Evolutionary conservation across 2,888 invertebrate genomes (phyloP), one percentile per base, ranked within the genome.

Genomic region (Nebria brevicollis): DNA sequence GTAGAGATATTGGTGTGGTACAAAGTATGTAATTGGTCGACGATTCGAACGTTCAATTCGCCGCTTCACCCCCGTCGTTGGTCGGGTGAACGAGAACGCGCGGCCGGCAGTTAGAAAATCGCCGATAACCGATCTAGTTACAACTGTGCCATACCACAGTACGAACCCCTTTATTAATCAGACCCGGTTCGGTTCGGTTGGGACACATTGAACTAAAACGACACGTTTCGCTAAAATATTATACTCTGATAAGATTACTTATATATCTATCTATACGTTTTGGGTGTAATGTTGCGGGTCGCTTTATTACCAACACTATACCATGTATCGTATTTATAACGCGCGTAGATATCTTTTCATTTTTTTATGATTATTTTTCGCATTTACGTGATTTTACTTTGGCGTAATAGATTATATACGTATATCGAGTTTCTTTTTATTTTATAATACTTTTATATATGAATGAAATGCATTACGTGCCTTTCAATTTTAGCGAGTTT

Each of bases 121-220:
- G 54, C 54, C 54, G 54, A 54, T 54, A 54, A 54, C 54, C 54
- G 54, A 54, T 54, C 54, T 54, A 54, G 54, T 54, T 54, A 54
- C 54, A 54, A 54, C 54, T 54, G 54, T 54, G 54, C 54, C 54
- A 54, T 54, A 54, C 54, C 54, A 13, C 54, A 8, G 54, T 11
- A 7, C 54, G 11, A 54, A 7, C 54, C 54, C 54, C 54, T 13
- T 54, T 54, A 54, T 54, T 54, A 54, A 54, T 54, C 54, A 54
- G 54, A 54, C 54, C 13, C 7, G 54, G 54, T 13, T 54, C 7
- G 54, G 54, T 13, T 54, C 7, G 34, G 34, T 34, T 54, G 54
- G 54, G 54, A 54, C 54, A 54, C 54, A 54, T 54, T 54, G 54
- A 54, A 54, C 54, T 8, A 54, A 54, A 8, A 54, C 54, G 54